Evolutionary conservation across 2,888 invertebrate genomes (phyloP), one percentile per base, ranked within the genome.

Genomic region (Parnassius orleans): DNA sequence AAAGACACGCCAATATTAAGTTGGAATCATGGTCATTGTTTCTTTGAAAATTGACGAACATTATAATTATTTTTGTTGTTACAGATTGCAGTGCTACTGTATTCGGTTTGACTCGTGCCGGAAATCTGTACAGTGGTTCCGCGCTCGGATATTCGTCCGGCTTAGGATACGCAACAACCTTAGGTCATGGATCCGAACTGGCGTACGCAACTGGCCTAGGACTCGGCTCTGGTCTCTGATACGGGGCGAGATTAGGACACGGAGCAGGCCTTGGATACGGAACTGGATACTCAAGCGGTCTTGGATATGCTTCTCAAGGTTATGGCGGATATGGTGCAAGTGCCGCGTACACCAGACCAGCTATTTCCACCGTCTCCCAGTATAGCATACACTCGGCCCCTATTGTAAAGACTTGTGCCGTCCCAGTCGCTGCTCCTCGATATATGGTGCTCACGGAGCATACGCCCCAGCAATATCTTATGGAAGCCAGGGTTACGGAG

Each of bases 301-400:
- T 43, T 5, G 73, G 68, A 12, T 10, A n/a, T 10, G 51, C 48
- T 9, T 74, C 78, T 11, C 69, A 63, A 7, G 68, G 71, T 0
- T 77, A 78, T 66, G 41, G 66, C 9, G 52, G 46, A 48, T 70
- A 69, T 60, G 58, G 74, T 9, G 72, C 59, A 33, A 47, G 70
- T 77, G 3, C 79, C 75, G 43, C 46, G 33, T 68, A 53, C 57
- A 66, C 53, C 56, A 61, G 67, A 10, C 69, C 72, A 1, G 83
- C 83, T 0, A 53, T 83, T 12, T 84, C 84, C 0, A 72, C 76
- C 11, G 79, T 83, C 1, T 83, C 83, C 2, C 81, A 80, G 54
- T 81, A 81, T 68, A 78, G 78, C 65, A 73, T 81, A 1, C 82
- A 81, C 63, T 73, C 78, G 0, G 67, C 48, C n/a, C 47, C 48